phyloP scores from a whole-genome alignment of 2,113 vertebrate species.

The Larimichthys polyactis region DNA sequence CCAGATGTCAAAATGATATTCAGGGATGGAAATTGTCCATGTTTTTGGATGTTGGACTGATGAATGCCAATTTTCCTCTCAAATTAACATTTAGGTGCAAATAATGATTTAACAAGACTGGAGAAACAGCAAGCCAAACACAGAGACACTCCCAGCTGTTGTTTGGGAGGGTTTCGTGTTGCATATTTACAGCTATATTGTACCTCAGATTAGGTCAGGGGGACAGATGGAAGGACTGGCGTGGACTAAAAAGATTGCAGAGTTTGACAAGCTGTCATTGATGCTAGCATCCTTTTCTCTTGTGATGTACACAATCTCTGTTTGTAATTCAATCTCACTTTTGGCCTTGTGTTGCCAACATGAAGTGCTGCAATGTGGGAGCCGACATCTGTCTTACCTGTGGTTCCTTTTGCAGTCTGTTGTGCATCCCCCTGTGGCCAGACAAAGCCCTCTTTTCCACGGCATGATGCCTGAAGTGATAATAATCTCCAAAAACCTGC shows the following conservation, averaged over 20 bases:
- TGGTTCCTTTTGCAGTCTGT: constrained; percentile 88
- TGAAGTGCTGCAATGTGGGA: constrained; percentile 27
- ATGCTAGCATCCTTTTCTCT: constrained; percentile 50
- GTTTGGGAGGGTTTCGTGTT: constrained; percentile 29
- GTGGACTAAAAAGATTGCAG: constrained; percentile 40
- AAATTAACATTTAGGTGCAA: constrained; percentile 25
- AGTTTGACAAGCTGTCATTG: constrained; percentile 67
- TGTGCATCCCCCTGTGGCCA: constrained; percentile 86
- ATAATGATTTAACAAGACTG: constrained; percentile 28
- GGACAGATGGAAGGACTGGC: constrained; percentile 55
- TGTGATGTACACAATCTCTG: constrained; percentile 26
- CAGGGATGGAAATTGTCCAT: constrained; percentile 1
- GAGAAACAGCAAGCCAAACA: constrained; percentile 15
- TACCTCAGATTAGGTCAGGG: constrained; percentile 28
- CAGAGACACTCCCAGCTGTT: constrained; percentile 38
- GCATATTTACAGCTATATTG: constrained; percentile 53
- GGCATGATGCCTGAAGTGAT: constrained; percentile 91
- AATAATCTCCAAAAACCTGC: constrained; percentile 96
- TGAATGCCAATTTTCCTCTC: constrained; percentile 10
- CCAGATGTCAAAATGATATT: constrained; percentile 27
- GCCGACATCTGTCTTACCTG: constrained; percentile 84
- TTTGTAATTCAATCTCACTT: constrained; percentile 67
- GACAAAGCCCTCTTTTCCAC: constrained; percentile 92
- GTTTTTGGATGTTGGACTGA: background rate
- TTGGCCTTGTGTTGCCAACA: constrained; percentile 62